Evolutionary conservation across 2,797 vertebrate genomes (phyloP), one percentile per base, ranked within the genome.

Genomic region (Siniperca obscura): DNA sequence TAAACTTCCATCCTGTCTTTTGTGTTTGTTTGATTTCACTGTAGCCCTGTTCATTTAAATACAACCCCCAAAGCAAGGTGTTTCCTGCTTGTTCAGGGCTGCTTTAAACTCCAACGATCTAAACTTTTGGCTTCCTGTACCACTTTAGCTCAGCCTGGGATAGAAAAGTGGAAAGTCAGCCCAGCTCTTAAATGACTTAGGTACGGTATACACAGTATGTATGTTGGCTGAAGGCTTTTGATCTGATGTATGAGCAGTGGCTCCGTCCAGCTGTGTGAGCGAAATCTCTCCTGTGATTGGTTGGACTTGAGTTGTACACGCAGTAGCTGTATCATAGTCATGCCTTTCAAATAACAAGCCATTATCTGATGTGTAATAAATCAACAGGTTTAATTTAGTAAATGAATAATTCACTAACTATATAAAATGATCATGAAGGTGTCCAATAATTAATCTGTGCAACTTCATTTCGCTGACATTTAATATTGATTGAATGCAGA

Each of bases 311-410:
- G 12, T 56, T 38, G 17, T 52, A 57, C 59, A 14, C 21, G 3
- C 48, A 42, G 30, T 82, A 89, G 82, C 76, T 91, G 87, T 88
- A 86, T 42, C 80, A 74, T 86, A 76, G 73, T 80, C 62, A 55
- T 71, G 76, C 61, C 75, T 86, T 81, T 70, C 59, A 42, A 52
- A 77, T 52, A 69, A 77, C n/a, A 67, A 85, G 74, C 76, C 27
- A 65, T 80, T 34, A 66, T 40, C 69, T 71, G 65, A 77, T 42
- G 17, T 76, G 59, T 74, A 67, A 22, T 52, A 38, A 64, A 38
- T 71, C 25, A 13, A 61, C n/a, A 1, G 65, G 22, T 81, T 85
- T 76, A 48, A 74, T 86, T 71, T 68, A 82, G 70, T 71, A 25
- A 65, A 74, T 60, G 2, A 78, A 55, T 67, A 66, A 75, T 76